Base-by-base conservation (phyloP, 2,888 invertebrate genomes). In the Herminia tarsipennalis region DNA sequence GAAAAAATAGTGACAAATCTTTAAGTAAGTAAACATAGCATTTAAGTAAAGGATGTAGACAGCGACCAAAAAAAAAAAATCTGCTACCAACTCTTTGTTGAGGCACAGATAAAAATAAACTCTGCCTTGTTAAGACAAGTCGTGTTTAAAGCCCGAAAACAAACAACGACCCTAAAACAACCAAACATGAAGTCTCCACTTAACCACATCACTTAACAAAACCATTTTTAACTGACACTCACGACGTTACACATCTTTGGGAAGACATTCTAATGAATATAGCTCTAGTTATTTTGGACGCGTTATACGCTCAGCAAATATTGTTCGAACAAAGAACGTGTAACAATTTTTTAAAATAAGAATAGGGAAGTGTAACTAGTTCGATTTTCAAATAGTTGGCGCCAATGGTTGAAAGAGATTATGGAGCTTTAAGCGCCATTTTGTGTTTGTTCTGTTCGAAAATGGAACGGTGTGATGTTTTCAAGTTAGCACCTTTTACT, bases 401-500 rank as follows among this genome's bases (percentile, higher is more conserved):
- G 87, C 88, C 88, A 47, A 30, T 36, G 80, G 73, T 76, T 78
- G 67, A 65, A 77, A 76, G 77, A 82, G 87, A 89, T 90, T 89
- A 90, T 85, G 74, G 86, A 76, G 76, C 81, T 80, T 85, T 81
- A 82, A 76, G 73, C 75, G 78, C 76, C 76, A 73, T 75, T 73
- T 61, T 70, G 59, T 87, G 81, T 88, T 89, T 86, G 76, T 70
- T 68, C 48, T 82, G 29, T 86, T 75, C 77, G 83, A 86, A 86
- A 86, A 87, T 83, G 85, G 84, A 74, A 78, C 79, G 62, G 69
- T 81, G 81, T 84, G 78, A 73, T 81, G 79, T 80, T 87, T 89
- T 84, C 80, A 81, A 78, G 76, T 90, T 90, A 90, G 78, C 90
- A 86, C 90, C 88, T 89, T 90, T 89, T 87, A 90, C 84, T 88